Evolutionary conservation across 2,113 vertebrate species (phyloP).

Genomic region (Heloderma charlesbogerti): DNA sequence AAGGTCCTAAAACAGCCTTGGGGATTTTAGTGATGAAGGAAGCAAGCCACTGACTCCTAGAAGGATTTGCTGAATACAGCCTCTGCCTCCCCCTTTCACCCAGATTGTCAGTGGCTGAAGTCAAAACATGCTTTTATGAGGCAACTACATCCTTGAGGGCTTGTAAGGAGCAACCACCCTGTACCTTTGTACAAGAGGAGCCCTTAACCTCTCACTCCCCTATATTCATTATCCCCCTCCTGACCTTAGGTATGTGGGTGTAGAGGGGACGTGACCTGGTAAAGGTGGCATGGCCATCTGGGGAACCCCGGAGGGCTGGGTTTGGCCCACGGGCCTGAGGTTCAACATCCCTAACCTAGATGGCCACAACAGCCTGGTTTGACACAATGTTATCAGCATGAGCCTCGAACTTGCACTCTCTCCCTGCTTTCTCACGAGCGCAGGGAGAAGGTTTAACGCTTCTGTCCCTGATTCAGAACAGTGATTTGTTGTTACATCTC

Average conservation of each 20-base stretch:
- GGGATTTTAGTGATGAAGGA: background rate
- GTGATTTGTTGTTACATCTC: background rate
- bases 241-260: too few relatives aligned
- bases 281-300: too few relatives aligned
- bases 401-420: background rate
- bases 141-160: background rate
- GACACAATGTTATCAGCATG: background rate
- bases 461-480: background rate
- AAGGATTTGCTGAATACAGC: slow-evolving; percentile 25
- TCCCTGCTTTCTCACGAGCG: background rate
- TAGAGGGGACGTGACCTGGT: too few relatives aligned
- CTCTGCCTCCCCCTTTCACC: too few relatives aligned
- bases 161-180: background rate
- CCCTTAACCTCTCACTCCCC: background rate
- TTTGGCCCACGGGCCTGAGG: too few relatives aligned
- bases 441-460: background rate
- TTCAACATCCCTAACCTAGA: too few relatives aligned
- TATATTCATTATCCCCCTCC: too few relatives aligned
- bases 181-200: background rate
- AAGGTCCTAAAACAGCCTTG: slow-evolving; percentile 7
- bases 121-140: background rate
- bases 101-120: background rate
- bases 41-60: background rate
- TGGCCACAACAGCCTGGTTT: background rate
- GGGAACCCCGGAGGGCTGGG: too few relatives aligned